Evolutionary conservation across 2,888 invertebrate genomes (phyloP), one percentile per base, ranked within the genome.

Genomic region (Acrobasis repandana): DNA sequence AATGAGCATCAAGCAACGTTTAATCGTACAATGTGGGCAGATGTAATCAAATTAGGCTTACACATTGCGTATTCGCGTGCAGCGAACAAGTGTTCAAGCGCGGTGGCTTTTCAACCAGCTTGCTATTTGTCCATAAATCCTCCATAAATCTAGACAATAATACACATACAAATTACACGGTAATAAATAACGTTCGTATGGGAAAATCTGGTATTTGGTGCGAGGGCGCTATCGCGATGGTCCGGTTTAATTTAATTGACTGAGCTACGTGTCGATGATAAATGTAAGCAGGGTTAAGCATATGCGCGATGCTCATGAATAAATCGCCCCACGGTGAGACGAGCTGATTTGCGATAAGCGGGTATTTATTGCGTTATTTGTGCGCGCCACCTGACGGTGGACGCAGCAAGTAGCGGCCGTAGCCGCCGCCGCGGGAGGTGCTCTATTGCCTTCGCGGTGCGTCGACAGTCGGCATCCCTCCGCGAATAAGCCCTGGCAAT

Each of bases 281-380:
- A 90, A 91, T 90, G 90, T 79, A 76, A 76, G 82, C 75, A 75
- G 82, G 86, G 90, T 89, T 88, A 86, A 89, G 83, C 86, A 86
- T 84, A 87, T 85, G 85, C 85, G 76, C 75, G 72, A 72, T 69
- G 80, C 83, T 85, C 85, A 87, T 88, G 89, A 88, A 90, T 91
- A 90, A 85, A 90, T 90, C 84, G 87, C 80, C 82, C 79, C 82
- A 83, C 80, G 80, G 82, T 82, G 85, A 85, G 88, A 86, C 78
- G 85, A 88, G 82, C 85, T 88, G 91, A 92, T 92, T 90, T 88
- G 90, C 89, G 91, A 91, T 91, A 91, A 90, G 89, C 85, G 77
- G 74, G 82, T 89, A 90, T 91, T 90, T 90, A 91, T 90, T 89
- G 86, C 85, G 84, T 85, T 86, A 89, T 88, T 87, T 87, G 86